Conservation (phyloP, 2,888 invertebrate genomes). For the Andrena hattorfiana region DNA sequence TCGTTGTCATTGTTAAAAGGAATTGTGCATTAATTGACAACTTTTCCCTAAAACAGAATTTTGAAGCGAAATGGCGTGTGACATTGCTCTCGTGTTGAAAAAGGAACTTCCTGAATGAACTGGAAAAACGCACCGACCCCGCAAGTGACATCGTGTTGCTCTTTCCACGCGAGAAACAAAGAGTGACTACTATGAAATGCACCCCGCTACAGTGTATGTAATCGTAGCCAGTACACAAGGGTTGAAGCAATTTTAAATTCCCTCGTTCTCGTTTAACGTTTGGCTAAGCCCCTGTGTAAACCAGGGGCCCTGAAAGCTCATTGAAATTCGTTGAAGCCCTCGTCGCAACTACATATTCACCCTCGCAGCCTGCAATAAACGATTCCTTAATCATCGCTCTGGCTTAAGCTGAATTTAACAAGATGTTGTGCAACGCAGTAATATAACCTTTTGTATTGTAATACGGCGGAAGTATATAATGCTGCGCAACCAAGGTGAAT, state of each 20-base stretch:
- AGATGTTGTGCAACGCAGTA: not conserved
- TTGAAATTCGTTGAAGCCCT: slow-evolving; percentile 77
- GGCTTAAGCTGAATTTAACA: slow-evolving; percentile 21
- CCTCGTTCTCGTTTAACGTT: slow-evolving; percentile 71
- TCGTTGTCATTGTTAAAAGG: not conserved
- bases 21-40: not conserved
- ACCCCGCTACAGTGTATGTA: slow-evolving; percentile 69
- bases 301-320: slow-evolving; percentile 72
- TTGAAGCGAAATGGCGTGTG: not conserved
- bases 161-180: slow-evolving; percentile 56
- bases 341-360: slow-evolving; percentile 27
- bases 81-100: slow-evolving; percentile 8
- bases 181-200: slow-evolving; percentile 72
- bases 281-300: slow-evolving; percentile 73
- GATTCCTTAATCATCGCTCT: slow-evolving; percentile 16
- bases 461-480: not conserved
- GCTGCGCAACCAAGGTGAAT: no score
- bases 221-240: slow-evolving; percentile 63
- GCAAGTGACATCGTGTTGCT: slow-evolving; percentile 71
- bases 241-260: slow-evolving; percentile 76
- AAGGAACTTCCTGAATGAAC: slow-evolving; percentile 28
- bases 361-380: slow-evolving; percentile 8
- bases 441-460: not conserved
- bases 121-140: slow-evolving; percentile 35
- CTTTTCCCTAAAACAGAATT: not conserved